A percentile compares a stretch with the other conserved stretches of the same genome.
These are phyloP conservation scores for Nebria salina DNA, from an alignment of 2,888 invertebrate species.

Conservation along the genomic window DNA sequence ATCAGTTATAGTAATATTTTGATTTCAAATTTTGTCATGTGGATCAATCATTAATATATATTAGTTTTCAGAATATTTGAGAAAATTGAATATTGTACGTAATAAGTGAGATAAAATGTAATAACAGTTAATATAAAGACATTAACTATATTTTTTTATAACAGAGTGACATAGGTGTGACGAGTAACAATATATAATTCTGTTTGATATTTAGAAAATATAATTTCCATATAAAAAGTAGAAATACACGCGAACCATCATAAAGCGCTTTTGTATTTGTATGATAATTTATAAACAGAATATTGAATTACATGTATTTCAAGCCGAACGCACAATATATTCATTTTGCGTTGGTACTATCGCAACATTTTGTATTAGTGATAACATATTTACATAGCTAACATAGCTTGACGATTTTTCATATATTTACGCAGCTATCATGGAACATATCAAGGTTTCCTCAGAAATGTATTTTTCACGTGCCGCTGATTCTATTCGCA, in stretches of 20 bases:
- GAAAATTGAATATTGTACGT: too few relatives aligned
- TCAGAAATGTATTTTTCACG: neutral
- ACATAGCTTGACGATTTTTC: neutral
- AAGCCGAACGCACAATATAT: neutral
- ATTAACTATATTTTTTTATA: too few relatives aligned
- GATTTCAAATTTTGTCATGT: neutral
- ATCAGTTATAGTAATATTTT: constrained; percentile 3
- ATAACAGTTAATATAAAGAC: too few relatives aligned
- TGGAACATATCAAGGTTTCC: neutral
- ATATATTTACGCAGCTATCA: neutral
- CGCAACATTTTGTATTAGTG: neutral
- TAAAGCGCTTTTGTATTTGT: constrained; percentile 20
- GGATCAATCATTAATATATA: too few relatives aligned
- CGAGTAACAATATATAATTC: neutral
- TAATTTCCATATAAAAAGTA: constrained; percentile 40
- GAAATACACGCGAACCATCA: neutral
- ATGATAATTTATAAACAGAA: constrained; percentile 30
- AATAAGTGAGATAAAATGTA: too few relatives aligned
- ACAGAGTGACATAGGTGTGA: too few relatives aligned
- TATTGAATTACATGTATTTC: constrained; percentile 37
- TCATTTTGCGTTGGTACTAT: neutral
- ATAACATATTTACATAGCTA: neutral
- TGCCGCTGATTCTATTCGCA: neutral
- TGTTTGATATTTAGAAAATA: constrained; percentile 24
- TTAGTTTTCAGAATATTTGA: too few relatives aligned